These are phyloP conservation scores for Stichodactyla helianthus DNA, from an alignment of 64 coral and sea anemone genomes.

Conservation along the genomic window DNA sequence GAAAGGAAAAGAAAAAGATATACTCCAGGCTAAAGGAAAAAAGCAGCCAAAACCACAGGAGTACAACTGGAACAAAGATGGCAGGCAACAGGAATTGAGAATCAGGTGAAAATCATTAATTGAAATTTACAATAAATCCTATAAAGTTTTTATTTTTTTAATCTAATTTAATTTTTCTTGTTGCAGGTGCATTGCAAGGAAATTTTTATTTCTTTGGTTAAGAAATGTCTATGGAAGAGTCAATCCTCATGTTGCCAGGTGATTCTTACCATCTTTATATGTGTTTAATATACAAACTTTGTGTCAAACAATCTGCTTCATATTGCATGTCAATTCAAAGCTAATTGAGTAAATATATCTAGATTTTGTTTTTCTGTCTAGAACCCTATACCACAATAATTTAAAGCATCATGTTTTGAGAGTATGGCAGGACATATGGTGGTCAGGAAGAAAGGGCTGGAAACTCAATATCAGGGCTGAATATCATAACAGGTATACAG, in stretches of 20 bases:
- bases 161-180: background rate
- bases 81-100: slow-evolving; percentile 4
- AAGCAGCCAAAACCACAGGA: slow-evolving; percentile 4
- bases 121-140: background rate
- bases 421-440: slow-evolving; percentile 93
- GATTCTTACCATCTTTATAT: background rate
- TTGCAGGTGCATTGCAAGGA: slow-evolving; percentile 61
- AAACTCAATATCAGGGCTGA: slow-evolving; percentile 96
- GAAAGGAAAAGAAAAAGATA: background rate
- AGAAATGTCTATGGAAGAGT: slow-evolving; percentile 74
- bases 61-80: slow-evolving; percentile 11
- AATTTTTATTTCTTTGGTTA: slow-evolving; percentile 64
- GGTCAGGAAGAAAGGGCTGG: slow-evolving; percentile 89
- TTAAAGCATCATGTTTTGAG: slow-evolving; percentile 40
- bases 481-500: slow-evolving; percentile 90
- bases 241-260: slow-evolving; percentile 73
- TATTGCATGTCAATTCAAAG: too few relatives aligned
- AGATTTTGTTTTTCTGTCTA: slow-evolving; percentile 1
- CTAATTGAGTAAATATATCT: background rate
- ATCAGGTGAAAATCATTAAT: background rate
- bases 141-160: background rate
- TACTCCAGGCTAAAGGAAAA: background rate
- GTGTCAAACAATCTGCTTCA: too few relatives aligned
- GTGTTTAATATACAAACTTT: too few relatives aligned
- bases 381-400: slow-evolving; percentile 51